Evolutionary conservation across 2,888 invertebrate species (phyloP), one percentile per base, ranked within the genome.

Genomic region (Ceraclea dissimilis): DNA sequence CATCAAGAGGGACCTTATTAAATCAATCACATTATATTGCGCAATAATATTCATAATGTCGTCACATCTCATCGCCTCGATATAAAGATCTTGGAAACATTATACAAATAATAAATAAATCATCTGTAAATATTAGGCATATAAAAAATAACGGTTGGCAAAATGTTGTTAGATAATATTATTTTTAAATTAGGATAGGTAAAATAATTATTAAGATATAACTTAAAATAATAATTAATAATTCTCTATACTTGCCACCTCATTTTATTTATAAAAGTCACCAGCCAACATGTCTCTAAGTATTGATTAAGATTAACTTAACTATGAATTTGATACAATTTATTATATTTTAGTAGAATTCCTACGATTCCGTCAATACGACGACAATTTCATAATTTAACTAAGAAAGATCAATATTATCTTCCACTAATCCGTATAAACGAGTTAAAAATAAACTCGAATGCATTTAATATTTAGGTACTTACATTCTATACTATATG

Each of bases 1-100:
- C 39, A 39, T 16, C 39, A 39, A 13, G 39, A 39, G 13, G 48
- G 59, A 16, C 59, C 59, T 2, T 60, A 60, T 26, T 60, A 52
- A 57, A 22, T 13, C 48, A 55, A 54, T 34, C 49, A 49, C 48
- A 48, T 44, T 44, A 8, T 16, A 43, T 8, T 26, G 5, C 4
- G 26, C 10, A 26, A 26, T 26, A 26, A 26, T 26, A 26, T 26
- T 26, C n/a, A n/a, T n/a, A n/a, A n/a, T n/a, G n/a, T n/a, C n/a
- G n/a, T n/a, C n/a, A n/a, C n/a, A n/a, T n/a, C n/a, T 26, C 26
- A 26, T 26, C 26, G 10, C 26, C 4, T 26, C 26, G 26, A 26
- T 10, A 26, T 10, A 26, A 26, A 26, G 39, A 39, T 39, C 39
- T 4, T 39, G 2, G n/a, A 16, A 39, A 39, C 39, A 13, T 39